These are phyloP conservation scores for Brenthis hecate DNA, from an alignment of 2,888 invertebrate species.

Conservation along the genomic window DNA sequence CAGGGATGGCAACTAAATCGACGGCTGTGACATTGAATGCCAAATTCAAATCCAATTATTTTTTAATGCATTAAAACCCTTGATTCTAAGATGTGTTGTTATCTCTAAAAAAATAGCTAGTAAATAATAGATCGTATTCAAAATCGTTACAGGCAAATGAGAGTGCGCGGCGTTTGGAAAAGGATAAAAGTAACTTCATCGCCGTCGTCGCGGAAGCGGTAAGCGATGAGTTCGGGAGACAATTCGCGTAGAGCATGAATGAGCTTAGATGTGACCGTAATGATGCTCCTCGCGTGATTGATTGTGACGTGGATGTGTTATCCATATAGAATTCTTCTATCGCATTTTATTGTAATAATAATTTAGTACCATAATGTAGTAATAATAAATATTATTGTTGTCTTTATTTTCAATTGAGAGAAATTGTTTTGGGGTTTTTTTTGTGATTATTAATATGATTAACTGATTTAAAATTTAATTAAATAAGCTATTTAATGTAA, in stretches of 20 bases:
- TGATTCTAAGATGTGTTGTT: constrained; percentile 26
- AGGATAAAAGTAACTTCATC: constrained; percentile 80
- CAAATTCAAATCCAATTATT: constrained; percentile 43
- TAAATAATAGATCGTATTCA: constrained; percentile 21
- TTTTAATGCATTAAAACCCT: constrained; percentile 38
- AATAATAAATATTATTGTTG: too few relatives aligned
- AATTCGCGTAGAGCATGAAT: constrained; percentile 72
- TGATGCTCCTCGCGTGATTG: constrained; percentile 60
- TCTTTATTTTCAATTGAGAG: too few relatives aligned
- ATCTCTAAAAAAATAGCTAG: constrained; percentile 24
- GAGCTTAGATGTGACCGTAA: constrained; percentile 63
- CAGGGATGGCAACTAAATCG: constrained; percentile 69
- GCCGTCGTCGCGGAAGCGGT: constrained; percentile 66
- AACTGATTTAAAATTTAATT: too few relatives aligned
- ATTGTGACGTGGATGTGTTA: constrained; percentile 49
- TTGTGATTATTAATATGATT: too few relatives aligned
- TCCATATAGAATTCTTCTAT: constrained; percentile 32
- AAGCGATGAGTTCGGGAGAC: constrained; percentile 64
- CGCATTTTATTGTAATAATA: constrained; percentile 23
- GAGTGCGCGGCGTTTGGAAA: constrained; percentile 60
- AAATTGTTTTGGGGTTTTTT: too few relatives aligned
- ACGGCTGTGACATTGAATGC: constrained; percentile 61
- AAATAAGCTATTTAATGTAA: too few relatives aligned
- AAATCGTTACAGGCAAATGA: constrained; percentile 52
- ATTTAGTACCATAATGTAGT: background rate